phyloP scores from a whole-genome alignment of 2,888 invertebrate species.

The Stenichneumon culpator region DNA sequence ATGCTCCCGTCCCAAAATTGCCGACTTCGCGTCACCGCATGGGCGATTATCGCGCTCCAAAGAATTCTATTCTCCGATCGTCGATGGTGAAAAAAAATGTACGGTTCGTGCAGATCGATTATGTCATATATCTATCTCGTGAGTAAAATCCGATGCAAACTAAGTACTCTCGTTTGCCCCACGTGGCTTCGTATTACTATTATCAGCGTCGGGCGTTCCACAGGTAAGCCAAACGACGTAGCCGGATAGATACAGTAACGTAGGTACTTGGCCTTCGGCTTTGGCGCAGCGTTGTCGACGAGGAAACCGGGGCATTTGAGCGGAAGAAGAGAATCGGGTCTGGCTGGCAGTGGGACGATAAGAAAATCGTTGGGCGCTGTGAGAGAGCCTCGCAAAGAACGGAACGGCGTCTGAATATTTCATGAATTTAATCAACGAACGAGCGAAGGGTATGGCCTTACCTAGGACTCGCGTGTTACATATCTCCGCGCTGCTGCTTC shows the following conservation, averaged over 20 bases:
- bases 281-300: constrained; percentile 3
- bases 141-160: constrained; percentile 14
- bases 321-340: constrained; percentile 13
- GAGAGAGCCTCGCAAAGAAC: constrained; percentile 35
- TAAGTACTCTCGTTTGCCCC: background rate
- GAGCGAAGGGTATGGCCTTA: constrained; percentile 13
- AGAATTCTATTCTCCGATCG: background rate
- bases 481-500: background rate
- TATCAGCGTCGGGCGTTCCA: constrained; percentile 12
- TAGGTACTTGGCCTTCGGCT: background rate
- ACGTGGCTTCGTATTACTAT: background rate
- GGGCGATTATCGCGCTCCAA: background rate
- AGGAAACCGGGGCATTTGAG: constrained; percentile 5
- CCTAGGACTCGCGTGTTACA: constrained; percentile 31
- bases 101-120: background rate
- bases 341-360: constrained; percentile 44
- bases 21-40: background rate
- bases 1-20: background rate
- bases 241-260: background rate
- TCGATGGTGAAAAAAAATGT: background rate
- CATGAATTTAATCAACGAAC: constrained; percentile 69
- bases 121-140: background rate
- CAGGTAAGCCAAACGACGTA: constrained; percentile 24
- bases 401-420: constrained; percentile 63
- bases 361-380: constrained; percentile 40